Evolutionary conservation across 2,113 vertebrate genomes (phyloP).

Genomic region (Vulpes ferrilata): DNA sequence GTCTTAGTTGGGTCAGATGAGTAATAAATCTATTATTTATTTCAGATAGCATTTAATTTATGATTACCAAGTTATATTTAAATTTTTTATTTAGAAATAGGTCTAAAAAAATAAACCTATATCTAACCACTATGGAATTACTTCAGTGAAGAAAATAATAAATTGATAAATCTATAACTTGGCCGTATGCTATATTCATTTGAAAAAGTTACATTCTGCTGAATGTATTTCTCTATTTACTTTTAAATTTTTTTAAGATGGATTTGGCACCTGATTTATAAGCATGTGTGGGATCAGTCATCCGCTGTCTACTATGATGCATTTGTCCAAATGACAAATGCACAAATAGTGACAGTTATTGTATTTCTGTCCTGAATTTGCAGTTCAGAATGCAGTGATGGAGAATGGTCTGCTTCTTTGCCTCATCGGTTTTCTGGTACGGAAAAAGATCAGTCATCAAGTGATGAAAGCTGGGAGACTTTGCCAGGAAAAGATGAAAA

Average conservation of each 20-base stretch:
- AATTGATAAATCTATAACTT: not conserved
- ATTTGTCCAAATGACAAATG: not conserved
- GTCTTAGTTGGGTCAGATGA: constrained; percentile 3
- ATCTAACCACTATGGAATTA: not conserved
- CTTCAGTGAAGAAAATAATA: constrained; percentile 34
- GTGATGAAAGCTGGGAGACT: constrained; percentile 90
- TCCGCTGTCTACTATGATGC: not conserved
- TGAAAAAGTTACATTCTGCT: constrained; percentile 31
- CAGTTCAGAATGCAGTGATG: constrained; percentile 91
- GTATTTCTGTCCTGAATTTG: constrained; percentile 73
- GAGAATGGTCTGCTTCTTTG: constrained; percentile 85
- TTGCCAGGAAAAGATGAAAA: constrained; percentile 83
- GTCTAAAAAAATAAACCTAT: constrained; percentile 9
- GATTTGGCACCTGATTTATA: not conserved
- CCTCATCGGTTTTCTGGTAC: constrained; percentile 83
- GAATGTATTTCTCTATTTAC: not conserved
- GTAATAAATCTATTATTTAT: constrained; percentile 4
- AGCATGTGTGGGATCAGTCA: not conserved
- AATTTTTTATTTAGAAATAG: constrained; percentile 43
- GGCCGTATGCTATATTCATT: not conserved
- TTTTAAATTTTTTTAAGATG: constrained; percentile 27
- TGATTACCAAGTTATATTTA: constrained; percentile 48
- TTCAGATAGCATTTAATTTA: constrained; percentile 33
- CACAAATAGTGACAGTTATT: not conserved
- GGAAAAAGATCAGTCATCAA: constrained; percentile 87